These are phyloP conservation scores for Melitaea athalia DNA, from an alignment of 2,888 invertebrate genomes.

Conservation along the genomic window DNA sequence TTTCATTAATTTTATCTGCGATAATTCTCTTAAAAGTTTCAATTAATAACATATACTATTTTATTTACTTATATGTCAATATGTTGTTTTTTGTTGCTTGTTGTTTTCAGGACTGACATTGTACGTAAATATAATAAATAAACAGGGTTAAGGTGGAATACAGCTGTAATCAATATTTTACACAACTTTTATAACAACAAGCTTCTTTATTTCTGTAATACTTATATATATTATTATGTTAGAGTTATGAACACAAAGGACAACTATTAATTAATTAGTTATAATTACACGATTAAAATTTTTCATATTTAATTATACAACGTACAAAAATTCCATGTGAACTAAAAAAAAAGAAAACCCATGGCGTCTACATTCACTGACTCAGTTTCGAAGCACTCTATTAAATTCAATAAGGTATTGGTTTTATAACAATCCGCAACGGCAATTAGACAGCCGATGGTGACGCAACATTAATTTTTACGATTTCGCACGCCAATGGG, in stretches of 20 bases:
- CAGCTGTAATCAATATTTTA: not conserved
- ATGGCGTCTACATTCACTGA: constrained; percentile 13
- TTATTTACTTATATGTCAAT: not conserved
- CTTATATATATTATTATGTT: too few species aligned
- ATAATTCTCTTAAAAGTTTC: constrained; percentile 48
- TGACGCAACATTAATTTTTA: constrained; percentile 70
- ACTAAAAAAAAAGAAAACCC: constrained; percentile 4
- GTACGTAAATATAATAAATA: constrained; percentile 2
- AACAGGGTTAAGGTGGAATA: not conserved
- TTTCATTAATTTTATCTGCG: constrained; percentile 45
- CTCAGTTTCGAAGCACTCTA: constrained; percentile 41
- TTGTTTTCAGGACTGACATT: constrained; percentile 6
- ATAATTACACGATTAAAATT: too few species aligned
- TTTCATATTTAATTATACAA: too few species aligned
- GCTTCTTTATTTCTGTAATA: too few species aligned
- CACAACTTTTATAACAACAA: not conserved
- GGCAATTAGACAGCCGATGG: constrained; percentile 62
- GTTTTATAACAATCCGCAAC: constrained; percentile 69
- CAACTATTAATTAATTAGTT: too few species aligned
- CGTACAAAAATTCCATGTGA: not conserved
- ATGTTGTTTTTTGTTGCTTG: constrained; percentile 17
- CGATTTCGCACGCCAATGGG: constrained; percentile 70
- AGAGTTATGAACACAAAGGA: too few species aligned
- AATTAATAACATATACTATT: constrained; percentile 40
- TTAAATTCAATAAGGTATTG: constrained; percentile 66